phyloP scores from a whole-genome alignment of 2,113 vertebrate genomes.

The Lepus americanus region DNA sequence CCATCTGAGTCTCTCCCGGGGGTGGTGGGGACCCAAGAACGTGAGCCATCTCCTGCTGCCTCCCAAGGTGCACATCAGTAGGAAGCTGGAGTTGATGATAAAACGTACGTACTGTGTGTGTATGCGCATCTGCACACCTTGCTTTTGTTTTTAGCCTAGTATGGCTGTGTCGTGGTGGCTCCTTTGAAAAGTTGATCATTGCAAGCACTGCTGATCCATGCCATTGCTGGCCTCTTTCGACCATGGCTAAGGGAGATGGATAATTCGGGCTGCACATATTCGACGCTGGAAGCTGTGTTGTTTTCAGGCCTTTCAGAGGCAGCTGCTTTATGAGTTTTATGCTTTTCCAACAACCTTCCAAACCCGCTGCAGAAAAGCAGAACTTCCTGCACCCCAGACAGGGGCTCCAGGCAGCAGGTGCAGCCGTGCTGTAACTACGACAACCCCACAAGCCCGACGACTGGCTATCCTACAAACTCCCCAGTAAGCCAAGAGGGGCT shows the following conservation, averaged over 20 bases:
- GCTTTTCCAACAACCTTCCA: background rate
- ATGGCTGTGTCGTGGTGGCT: background rate
- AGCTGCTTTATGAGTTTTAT: background rate
- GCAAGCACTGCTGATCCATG: background rate
- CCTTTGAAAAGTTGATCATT: background rate
- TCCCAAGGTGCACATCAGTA: too few species aligned
- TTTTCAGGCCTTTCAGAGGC: background rate
- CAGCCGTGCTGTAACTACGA: background rate
- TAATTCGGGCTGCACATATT: background rate
- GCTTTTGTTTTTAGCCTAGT: background rate
- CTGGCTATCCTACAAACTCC: background rate
- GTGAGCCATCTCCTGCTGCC: too few species aligned
- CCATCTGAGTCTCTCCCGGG: too few species aligned
- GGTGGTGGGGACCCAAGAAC: too few species aligned
- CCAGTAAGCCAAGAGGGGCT: background rate
- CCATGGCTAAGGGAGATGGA: background rate
- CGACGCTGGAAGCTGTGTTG: background rate
- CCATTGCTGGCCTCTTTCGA: background rate
- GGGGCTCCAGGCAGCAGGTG: background rate
- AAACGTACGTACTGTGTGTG: background rate
- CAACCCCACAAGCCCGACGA: background rate
- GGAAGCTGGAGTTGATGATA: too few species aligned
- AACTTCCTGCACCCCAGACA: too few species aligned
- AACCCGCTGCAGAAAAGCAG: background rate
- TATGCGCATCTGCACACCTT: too few species aligned